Base-by-base conservation (phyloP, 2,797 vertebrate species). In the Loriculus beryllinus region DNA sequence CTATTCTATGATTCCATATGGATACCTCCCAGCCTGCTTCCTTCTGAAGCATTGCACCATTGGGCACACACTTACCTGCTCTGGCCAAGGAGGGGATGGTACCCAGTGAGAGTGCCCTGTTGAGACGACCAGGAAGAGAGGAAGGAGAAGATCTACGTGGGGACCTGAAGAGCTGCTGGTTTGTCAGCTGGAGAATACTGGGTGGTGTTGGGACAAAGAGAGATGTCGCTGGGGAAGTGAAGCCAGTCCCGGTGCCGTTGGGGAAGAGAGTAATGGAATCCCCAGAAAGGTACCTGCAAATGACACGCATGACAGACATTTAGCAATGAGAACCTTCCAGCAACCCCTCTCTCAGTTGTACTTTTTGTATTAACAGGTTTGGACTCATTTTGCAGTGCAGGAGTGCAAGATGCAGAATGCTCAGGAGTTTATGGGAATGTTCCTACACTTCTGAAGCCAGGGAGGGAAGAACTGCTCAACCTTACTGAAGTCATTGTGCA, bases 111-210 rank as follows among this genome's bases (percentile, higher is more conserved):
- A 99, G 99, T 1, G 99, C 99, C 90, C 98, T 97, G 97, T 98
- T 99, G 91, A 99, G 98, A 8, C 99, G 99, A 12, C 99, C 98
- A 0, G 99, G 99, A 60, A 99, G 97, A 1, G 99, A 99, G 40
- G 99, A 98, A 4, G 99, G 98, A 0, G 98, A 98, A 3, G 98
- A 95, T 87, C 98, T 98, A 26, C 97, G 98, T 12, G 98, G 97
- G 4, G 98, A 97, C 43, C 98, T 98, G 90, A 97, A 97, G 69
- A 98, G 97, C 47, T 98, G 98, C 47, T 97, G 98, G 96, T 92
- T 98, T 74, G 98, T 94, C 82, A 99, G 98, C 57, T 98, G 98
- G 48, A 98, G 98, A 90, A 99, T 97, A 74, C 98, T 98, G 5
- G 99, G 99, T 0, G 98, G 99, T 1, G 97, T 94, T 31, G 98